Conservation (phyloP, 2,113 vertebrate genomes). For the Danionella cerebrum region DNA sequence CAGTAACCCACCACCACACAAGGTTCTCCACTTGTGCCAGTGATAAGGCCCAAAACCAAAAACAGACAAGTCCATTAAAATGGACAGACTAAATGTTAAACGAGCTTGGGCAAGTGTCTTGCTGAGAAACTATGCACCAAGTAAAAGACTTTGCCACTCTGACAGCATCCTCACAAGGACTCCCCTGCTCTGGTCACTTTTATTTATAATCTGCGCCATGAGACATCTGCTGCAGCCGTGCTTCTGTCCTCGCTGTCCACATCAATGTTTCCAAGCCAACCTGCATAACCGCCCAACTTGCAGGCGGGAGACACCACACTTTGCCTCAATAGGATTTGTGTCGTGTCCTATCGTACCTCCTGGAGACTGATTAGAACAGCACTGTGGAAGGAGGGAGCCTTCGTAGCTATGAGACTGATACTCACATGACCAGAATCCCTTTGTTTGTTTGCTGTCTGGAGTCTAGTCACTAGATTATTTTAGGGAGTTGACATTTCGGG, state of each 20-base stretch:
- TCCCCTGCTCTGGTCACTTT: constrained; percentile 56
- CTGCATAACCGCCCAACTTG: constrained; percentile 44
- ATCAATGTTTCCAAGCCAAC: constrained; percentile 48
- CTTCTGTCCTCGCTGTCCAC: constrained; percentile 55
- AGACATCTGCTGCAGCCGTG: constrained; percentile 69
- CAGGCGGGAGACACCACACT: constrained; percentile 42
- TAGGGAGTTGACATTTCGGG: constrained; percentile 53
- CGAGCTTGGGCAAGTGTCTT: constrained; percentile 47
- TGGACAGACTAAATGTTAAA: constrained; percentile 25
- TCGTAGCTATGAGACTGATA: constrained; percentile 46
- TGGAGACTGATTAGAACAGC: constrained; percentile 52
- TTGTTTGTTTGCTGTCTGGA: constrained; percentile 64
- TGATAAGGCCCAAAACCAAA: constrained; percentile 13
- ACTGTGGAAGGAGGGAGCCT: constrained; percentile 53
- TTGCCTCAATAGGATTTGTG: constrained; percentile 56
- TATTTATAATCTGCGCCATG: constrained; percentile 65
- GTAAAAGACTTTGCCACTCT: constrained; percentile 38
- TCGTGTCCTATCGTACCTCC: constrained; percentile 52
- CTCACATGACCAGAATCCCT: constrained; percentile 60
- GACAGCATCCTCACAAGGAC: constrained; percentile 43
- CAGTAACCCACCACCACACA: neutral
- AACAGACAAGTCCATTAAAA: constrained; percentile 24
- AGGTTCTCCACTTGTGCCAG: neutral
- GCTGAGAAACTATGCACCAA: constrained; percentile 35
- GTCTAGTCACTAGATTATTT: constrained; percentile 56